Base-by-base conservation (phyloP, 1,140 invertebrate genomes). In the Aphelinus certus region DNA sequence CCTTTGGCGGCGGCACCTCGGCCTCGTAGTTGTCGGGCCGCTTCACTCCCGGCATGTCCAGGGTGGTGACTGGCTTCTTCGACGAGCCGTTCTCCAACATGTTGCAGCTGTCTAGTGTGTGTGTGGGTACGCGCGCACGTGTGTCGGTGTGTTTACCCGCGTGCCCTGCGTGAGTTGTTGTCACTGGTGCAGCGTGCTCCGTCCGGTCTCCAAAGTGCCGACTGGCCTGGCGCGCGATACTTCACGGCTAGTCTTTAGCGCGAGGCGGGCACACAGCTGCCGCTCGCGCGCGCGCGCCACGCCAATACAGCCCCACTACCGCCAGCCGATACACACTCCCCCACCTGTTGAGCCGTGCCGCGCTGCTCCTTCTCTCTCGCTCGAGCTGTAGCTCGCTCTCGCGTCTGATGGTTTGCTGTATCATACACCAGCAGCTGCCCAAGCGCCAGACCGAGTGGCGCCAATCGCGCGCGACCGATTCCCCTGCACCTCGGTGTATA, bases 61-160 rank as follows among this genome's bases (percentile, higher is more conserved):
- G 26, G 26, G 26, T 26, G 26, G 26, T 26, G 26, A 26, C 26
- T 26, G 26, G 26, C 26, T 26, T 26, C 26, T 26, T 26, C 26
- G 26, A 26, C 26, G 26, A 60, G 0, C 76, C 79, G 77, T 83
- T 84, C n/a, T 82, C 80, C 49, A 80, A 51, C 81, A 82, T 82
- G 26, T 26, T 26, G 26, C 26, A 26, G 26, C 26, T 26, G 26
- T 26, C 26, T 26, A 26, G 26, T 26, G 26, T 26, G 26, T 60
- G 57, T 26, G 57, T 4, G 57, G 57, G 7, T 10, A 26, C 57
- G 26, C 26, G 57, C n/a, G 7, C 57, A 7, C 7, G 51, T 53
- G 51, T 9, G 51, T 53, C 4, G 51, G 51, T 53, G 51, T 9
- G 51, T 53, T 53, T 26, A 26, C 26, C 26, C 26, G 26, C 26